Conservation (phyloP, 2,797 vertebrate species). For the Siniperca undulata region DNA sequence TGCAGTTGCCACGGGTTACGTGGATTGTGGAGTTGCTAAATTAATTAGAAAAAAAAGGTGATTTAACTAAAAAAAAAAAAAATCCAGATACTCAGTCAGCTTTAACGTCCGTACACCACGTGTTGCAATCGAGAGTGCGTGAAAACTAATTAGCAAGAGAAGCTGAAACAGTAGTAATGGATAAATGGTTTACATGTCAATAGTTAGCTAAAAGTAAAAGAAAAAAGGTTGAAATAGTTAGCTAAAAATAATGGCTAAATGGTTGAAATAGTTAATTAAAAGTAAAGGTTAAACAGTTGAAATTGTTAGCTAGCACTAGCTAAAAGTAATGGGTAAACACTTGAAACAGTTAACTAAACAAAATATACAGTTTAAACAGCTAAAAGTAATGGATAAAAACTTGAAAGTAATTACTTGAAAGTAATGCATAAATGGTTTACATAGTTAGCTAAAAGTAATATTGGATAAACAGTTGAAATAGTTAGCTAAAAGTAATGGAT, state of each 20-base stretch:
- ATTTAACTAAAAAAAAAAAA: neutral
- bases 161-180: neutral
- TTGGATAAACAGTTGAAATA: neutral
- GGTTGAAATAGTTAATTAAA: neutral
- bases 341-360: neutral
- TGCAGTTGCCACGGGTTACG: neutral
- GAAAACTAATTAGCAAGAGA: neutral
- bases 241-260: neutral
- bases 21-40: constrained; percentile 13
- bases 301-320: neutral
- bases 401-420: neutral
- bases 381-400: neutral
- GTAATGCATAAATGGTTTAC: neutral
- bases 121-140: neutral
- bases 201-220: neutral
- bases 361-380: neutral
- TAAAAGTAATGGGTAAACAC: too few relatives aligned
- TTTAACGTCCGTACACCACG: neutral
- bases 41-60: neutral
- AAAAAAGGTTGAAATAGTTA: neutral
- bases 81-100: neutral
- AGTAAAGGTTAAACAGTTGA: neutral
- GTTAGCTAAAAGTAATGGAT: neutral
- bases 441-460: neutral
- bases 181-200: neutral